Evolutionary conservation across 2,888 invertebrate species (phyloP), one percentile per base, ranked within the genome.

Genomic region (Melangyna quadrimaculata): DNA sequence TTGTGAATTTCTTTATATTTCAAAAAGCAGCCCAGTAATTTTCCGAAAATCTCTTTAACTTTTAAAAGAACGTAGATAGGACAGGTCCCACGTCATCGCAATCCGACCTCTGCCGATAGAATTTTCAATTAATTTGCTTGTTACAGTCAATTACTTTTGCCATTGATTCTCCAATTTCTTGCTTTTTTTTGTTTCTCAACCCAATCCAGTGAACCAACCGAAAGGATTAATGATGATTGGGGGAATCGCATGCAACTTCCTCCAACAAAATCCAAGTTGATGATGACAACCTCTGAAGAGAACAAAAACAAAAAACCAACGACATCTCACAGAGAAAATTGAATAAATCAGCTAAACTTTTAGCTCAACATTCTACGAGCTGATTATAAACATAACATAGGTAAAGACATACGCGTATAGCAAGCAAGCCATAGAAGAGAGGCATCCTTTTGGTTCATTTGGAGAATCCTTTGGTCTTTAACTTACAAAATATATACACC

Each of bases 291-390:
- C 63, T 22, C 35, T 29, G 51, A 17, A 27, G 27, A 55, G 29
- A 57, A 53, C 22, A 17, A 53, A 17, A 12, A 22, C 1, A 61
- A 37, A 51, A 53, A 63, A 53, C 43, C 14, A 51, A 29, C 19
- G 17, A 55, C 45, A 65, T 65, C 45, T 32, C 29, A 14, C 32
- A 29, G 45, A 19, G 45, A 45, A 65, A 73, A 78, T 55, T 55
- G 69, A 78, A 67, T 71, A 83, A 79, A 79, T 78, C 74, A 83
- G 63, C 70, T 67, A 59, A 78, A 78, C 65, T 70, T 78, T 75
- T 45, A 29, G 12, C 51, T 27, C 40, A 32, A 67, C 37, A 22
- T 67, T 57, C 43, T 55, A 35, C 43, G 14, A 40, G 29, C 29
- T 53, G 48, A 29, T 14, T 48, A 14, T 51, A 8, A 32, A 8